Evolutionary conservation across 2,113 vertebrate species (phyloP).

Genomic region (Vombatus ursinus): DNA sequence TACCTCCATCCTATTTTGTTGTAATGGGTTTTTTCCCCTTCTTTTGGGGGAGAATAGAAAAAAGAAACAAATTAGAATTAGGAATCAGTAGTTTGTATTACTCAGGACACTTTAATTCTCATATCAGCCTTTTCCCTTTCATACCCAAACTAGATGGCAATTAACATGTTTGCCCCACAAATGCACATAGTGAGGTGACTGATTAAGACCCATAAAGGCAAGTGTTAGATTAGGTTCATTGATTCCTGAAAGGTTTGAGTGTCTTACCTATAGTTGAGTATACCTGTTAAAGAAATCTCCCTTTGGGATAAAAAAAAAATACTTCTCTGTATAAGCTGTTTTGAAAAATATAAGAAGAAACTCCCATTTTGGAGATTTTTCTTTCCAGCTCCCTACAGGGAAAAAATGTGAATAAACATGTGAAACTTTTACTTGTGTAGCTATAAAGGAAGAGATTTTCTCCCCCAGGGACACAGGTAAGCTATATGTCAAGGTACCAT

Average conservation of each 20-base stretch:
- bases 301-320: neutral
- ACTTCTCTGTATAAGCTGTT: neutral
- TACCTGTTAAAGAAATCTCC: neutral
- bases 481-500: neutral
- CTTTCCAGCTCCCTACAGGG: neutral
- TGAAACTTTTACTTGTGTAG: neutral
- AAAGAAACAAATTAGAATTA: neutral
- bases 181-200: neutral
- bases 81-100: neutral
- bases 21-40: neutral
- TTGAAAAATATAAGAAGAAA: neutral
- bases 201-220: neutral
- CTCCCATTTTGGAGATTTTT: neutral
- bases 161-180: neutral
- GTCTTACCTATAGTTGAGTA: neutral
- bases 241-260: neutral
- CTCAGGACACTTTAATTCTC: neutral
- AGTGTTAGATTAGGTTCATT: neutral
- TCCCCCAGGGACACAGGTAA: neutral
- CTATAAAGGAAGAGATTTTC: neutral
- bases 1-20: neutral
- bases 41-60: neutral
- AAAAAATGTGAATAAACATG: neutral
- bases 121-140: neutral
- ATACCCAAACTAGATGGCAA: neutral